phyloP scores from a whole-genome alignment of 2,888 invertebrate genomes.

The Agonopterix heracliana region DNA sequence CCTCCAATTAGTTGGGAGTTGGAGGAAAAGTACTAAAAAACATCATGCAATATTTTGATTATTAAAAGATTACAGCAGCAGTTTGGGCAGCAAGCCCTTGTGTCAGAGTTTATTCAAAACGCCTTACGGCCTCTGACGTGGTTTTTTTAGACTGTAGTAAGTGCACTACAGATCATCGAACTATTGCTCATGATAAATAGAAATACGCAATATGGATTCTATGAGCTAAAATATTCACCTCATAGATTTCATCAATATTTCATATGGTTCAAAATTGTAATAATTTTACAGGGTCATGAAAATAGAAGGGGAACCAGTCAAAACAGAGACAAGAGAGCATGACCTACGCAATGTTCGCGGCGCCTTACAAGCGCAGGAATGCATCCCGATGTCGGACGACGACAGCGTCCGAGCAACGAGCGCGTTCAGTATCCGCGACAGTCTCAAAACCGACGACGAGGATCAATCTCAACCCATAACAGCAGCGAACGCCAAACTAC shows the following conservation, averaged over 20 bases:
- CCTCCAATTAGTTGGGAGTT: too few species aligned
- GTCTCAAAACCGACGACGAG: conserved; percentile 70
- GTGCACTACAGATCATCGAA: too few species aligned
- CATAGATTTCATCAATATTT: conserved; percentile 1
- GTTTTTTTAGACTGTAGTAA: too few species aligned
- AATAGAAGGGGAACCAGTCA: conserved; percentile 36
- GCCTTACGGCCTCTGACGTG: too few species aligned
- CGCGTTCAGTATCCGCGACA: conserved; percentile 67
- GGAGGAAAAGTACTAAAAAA: too few species aligned
- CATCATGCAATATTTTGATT: too few species aligned
- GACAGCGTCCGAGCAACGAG: conserved; percentile 70
- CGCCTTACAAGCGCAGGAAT: conserved; percentile 61
- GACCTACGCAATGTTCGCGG: conserved; percentile 50
- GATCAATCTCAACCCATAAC: conserved; percentile 66
- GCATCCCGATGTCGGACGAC: conserved; percentile 67
- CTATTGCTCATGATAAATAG: background rate
- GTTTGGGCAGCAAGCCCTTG: too few species aligned
- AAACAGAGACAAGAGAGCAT: conserved; percentile 52
- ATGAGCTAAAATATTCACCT: background rate
- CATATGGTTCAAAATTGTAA: background rate
- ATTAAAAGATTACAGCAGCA: too few species aligned
- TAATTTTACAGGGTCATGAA: conserved; percentile 32
- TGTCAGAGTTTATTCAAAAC: too few species aligned
- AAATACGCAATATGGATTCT: background rate
- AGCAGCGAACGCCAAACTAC: conserved; percentile 60